A percentile compares a stretch with the other conserved stretches of the same genome.
phyloP scores from a whole-genome alignment of 2,888 invertebrate genomes.

The Drosophila anceps region DNA sequence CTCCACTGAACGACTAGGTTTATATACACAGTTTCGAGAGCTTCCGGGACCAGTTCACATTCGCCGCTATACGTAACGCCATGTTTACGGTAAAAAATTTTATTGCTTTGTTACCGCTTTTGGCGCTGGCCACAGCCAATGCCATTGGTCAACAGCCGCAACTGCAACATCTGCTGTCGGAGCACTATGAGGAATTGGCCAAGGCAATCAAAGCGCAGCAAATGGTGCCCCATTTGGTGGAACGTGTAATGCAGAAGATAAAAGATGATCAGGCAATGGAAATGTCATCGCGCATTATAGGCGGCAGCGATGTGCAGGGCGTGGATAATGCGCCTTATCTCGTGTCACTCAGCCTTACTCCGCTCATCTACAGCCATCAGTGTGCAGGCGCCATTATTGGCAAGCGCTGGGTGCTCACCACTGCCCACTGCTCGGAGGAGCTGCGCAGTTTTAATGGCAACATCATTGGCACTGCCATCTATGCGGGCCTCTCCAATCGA shows the following conservation, averaged over 20 bases:
- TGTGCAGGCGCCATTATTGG: conserved; percentile 86
- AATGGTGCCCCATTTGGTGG: conserved; percentile 20
- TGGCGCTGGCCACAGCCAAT: conserved; percentile 51
- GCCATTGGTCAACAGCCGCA: conserved; percentile 41
- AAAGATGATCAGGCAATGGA: conserved; percentile 23
- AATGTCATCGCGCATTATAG: conserved; percentile 66
- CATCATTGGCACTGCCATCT: conserved; percentile 67
- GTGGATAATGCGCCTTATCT: conserved; percentile 71
- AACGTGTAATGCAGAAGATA: conserved; percentile 32
- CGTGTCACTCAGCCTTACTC: conserved; percentile 72
- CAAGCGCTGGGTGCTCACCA: conserved; percentile 84
- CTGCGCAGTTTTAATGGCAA: conserved; percentile 53
- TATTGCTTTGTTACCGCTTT: conserved; percentile 45
- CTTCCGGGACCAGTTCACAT: conserved; percentile 32
- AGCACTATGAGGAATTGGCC: conserved; percentile 32
- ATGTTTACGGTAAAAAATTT: conserved; percentile 44
- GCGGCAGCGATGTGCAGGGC: conserved; percentile 71
- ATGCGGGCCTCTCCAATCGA: conserved; percentile 76
- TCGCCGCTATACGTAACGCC: conserved; percentile 12
- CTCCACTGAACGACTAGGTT: conserved; percentile 22
- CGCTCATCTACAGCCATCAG: conserved; percentile 77
- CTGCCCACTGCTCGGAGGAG: conserved; percentile 79
- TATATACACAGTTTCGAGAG: conserved; percentile 39
- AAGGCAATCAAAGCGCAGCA: conserved; percentile 1
- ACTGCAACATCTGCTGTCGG: conserved; percentile 47